These are phyloP conservation scores for Caenorhabditis zanzibari DNA, from an alignment of 2,888 invertebrate genomes.

Conservation along the genomic window DNA sequence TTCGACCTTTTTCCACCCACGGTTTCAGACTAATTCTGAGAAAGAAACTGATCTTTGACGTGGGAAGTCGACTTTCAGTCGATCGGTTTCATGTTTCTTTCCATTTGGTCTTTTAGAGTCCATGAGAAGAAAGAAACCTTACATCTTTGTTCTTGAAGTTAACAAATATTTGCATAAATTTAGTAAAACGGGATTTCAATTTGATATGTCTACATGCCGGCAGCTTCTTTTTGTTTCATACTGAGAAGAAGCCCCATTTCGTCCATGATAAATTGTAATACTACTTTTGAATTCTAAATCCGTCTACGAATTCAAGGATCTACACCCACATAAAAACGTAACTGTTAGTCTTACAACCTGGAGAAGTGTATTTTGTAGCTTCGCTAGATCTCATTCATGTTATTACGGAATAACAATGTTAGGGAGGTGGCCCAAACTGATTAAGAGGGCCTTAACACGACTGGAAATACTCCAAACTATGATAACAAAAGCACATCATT, in stretches of 20 bases:
- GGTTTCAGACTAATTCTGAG: slow-evolving; percentile 12
- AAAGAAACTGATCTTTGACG: slow-evolving; percentile 21
- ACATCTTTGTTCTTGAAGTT: slow-evolving; percentile 17
- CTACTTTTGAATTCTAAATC: neutral
- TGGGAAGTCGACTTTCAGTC: slow-evolving; percentile 19
- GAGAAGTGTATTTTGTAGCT: neutral
- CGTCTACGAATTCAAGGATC: neutral
- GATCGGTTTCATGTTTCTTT: no score
- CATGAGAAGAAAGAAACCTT: slow-evolving; percentile 11
- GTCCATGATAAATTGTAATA: neutral
- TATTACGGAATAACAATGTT: no score
- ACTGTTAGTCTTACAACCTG: neutral
- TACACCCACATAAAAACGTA: neutral
- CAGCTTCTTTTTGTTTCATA: slow-evolving; percentile 5
- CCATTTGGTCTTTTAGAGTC: no score
- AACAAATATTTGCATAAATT: neutral
- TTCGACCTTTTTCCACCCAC: slow-evolving; percentile 18
- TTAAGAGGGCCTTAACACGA: neutral
- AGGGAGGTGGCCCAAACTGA: neutral
- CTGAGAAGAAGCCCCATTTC: slow-evolving; percentile 1
- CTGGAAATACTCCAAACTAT: neutral
- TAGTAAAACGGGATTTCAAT: slow-evolving; percentile 1
- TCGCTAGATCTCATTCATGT: no score
- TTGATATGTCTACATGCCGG: slow-evolving; percentile 3
- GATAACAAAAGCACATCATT: slow-evolving; percentile 6